Conservation (phyloP, 2,797 vertebrate species). For the Cossypha niveicapilla region DNA sequence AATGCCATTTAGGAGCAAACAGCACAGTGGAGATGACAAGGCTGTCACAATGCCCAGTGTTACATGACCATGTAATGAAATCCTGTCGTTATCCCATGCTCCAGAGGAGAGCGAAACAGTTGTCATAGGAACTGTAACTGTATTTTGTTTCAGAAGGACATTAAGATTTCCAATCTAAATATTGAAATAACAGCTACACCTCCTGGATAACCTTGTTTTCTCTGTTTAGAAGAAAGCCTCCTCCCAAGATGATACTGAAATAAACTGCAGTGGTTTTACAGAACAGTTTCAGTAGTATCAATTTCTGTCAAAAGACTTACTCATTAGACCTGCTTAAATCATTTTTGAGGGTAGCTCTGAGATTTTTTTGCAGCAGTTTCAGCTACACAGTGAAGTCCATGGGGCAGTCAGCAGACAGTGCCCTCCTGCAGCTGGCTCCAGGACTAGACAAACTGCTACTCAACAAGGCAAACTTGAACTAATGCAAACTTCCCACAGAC, state of each 20-base stretch:
- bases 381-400: background rate
- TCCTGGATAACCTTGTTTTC: background rate
- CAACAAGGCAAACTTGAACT: background rate
- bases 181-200: background rate
- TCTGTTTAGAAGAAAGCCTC: background rate
- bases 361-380: background rate
- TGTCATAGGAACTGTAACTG: slow-evolving; percentile 61
- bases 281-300: background rate
- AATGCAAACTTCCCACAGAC: background rate
- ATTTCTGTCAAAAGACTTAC: background rate
- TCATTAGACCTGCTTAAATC: background rate
- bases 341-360: background rate
- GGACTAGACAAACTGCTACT: background rate
- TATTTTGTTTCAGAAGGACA: background rate
- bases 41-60: background rate
- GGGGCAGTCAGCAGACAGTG: background rate
- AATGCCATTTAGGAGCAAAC: slow-evolving; percentile 12
- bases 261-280: background rate
- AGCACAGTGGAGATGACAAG: background rate
- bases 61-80: slow-evolving; percentile 7
- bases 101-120: slow-evolving; percentile 9
- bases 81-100: background rate
- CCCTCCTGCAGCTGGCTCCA: background rate
- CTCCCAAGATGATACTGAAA: background rate
- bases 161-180: slow-evolving; percentile 10